Conservation (phyloP, 1,140 invertebrate species). For the Drosophila sproati region DNA sequence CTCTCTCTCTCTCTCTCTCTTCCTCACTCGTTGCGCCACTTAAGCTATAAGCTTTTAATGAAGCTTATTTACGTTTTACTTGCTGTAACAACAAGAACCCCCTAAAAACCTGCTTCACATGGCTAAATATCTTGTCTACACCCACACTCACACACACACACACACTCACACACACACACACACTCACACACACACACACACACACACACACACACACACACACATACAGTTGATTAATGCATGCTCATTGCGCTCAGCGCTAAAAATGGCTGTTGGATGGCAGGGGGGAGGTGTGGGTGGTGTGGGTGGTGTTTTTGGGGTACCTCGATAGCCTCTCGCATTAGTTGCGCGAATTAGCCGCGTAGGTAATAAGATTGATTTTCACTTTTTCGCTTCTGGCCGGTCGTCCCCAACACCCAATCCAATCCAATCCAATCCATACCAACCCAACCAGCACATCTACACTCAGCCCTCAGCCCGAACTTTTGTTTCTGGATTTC, state of each 20-base stretch:
- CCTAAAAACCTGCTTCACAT: not conserved
- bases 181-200: conserved; percentile 1
- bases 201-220: conserved; percentile 7
- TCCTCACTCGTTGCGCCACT: conserved; percentile 21
- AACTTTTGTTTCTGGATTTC: too few relatives aligned
- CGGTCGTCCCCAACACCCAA: not conserved
- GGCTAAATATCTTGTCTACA: conserved; percentile 26
- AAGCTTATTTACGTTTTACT: conserved; percentile 66
- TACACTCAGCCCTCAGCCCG: too few relatives aligned
- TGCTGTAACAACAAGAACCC: conserved; percentile 10
- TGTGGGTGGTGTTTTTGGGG: too few relatives aligned
- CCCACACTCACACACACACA: conserved; percentile 17
- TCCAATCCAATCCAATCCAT: too few relatives aligned
- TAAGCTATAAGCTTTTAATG: conserved; percentile 73
- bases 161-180: conserved; percentile 4
- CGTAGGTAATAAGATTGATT: conserved; percentile 80
- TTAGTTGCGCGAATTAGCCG: conserved; percentile 61
- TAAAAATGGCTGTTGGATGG: too few relatives aligned
- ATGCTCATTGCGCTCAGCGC: conserved; percentile 21
- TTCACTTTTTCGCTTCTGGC: conserved; percentile 69
- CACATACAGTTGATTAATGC: conserved; percentile 40
- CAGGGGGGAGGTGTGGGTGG: not conserved
- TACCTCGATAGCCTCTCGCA: conserved; percentile 1
- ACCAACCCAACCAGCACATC: too few relatives aligned
- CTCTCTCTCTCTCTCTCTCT: conserved; percentile 12